These are phyloP conservation scores for Pterostichus niger DNA, from an alignment of 2,888 invertebrate species.

Conservation along the genomic window DNA sequence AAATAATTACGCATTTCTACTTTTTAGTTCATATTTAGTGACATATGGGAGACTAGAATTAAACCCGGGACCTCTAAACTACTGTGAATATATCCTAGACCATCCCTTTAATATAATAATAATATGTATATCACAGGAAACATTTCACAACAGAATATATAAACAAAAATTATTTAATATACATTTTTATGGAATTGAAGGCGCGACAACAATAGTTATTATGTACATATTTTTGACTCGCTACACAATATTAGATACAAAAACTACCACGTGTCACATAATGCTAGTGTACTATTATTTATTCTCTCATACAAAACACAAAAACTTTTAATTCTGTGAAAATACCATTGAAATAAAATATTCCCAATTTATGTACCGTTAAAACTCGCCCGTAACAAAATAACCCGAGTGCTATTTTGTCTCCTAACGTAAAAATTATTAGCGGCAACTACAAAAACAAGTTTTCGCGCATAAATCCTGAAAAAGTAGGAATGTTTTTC, in stretches of 20 bases:
- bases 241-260: conserved; percentile 15
- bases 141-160: not conserved
- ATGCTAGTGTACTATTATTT: conserved; percentile 22
- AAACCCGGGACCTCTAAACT: no score
- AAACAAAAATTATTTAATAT: conserved; percentile 19
- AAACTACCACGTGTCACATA: conserved; percentile 26
- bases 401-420: conserved; percentile 35
- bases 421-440: conserved; percentile 53
- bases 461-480: conserved; percentile 58
- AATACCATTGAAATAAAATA: conserved; percentile 43
- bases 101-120: no score
- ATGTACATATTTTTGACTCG: not conserved
- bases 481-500: conserved; percentile 57
- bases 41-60: no score
- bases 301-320: conserved; percentile 11
- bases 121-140: no score
- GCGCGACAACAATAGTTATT: conserved; percentile 5
- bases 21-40: no score
- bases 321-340: conserved; percentile 44
- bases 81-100: no score
- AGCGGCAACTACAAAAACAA: conserved; percentile 53
- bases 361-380: conserved; percentile 38
- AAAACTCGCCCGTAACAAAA: conserved; percentile 46
- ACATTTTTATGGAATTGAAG: conserved; percentile 18
- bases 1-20: no score